Percentiles rank a stretch among this genome's conserved stretches.
phyloP scores from a whole-genome alignment of 2,113 vertebrate genomes.

The Microtus oregoni region DNA sequence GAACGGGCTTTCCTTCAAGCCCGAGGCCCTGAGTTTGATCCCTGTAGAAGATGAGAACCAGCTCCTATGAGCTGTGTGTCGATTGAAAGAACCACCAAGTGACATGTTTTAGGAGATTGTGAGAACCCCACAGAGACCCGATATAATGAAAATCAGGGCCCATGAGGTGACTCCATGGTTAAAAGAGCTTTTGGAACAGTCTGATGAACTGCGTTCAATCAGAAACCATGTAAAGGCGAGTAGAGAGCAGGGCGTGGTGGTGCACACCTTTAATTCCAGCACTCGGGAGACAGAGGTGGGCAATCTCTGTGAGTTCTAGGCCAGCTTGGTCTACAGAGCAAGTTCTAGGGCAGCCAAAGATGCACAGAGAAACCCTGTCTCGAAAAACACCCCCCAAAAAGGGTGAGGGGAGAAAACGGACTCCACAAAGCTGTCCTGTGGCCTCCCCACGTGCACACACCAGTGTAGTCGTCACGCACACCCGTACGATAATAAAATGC shows the following conservation, averaged over 20 bases:
- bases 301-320: too few relatives aligned
- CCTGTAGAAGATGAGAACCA: neutral
- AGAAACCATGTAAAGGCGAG: neutral
- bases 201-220: neutral
- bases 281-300: too few relatives aligned
- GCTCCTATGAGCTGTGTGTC: neutral
- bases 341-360: too few relatives aligned
- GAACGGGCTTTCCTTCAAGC: neutral
- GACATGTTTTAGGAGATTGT: neutral
- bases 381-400: too few relatives aligned
- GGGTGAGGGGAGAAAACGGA: neutral
- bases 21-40: neutral
- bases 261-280: too few relatives aligned
- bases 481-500: neutral
- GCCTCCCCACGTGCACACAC: neutral
- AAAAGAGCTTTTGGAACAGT: neutral
- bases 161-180: neutral
- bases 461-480: neutral
- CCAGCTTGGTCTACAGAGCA: too few relatives aligned
- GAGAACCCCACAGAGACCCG: neutral
- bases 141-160: neutral
- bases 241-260: too few relatives aligned
- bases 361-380: too few relatives aligned
- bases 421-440: neutral
- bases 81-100: neutral